phyloP scores from a whole-genome alignment of 1,140 invertebrate genomes.

The Eumaeus atala region DNA sequence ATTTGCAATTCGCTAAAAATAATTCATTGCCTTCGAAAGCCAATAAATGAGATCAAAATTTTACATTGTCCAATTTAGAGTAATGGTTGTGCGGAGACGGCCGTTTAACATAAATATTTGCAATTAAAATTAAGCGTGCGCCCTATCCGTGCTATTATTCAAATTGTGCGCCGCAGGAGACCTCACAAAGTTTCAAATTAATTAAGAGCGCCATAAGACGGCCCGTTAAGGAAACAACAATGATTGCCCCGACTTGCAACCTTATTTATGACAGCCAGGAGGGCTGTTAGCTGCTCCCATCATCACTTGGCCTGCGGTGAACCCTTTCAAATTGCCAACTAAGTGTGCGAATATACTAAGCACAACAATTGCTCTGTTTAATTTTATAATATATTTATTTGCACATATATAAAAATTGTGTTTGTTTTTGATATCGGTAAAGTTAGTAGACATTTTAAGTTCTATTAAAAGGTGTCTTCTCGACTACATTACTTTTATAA shows the following conservation, averaged over 20 bases:
- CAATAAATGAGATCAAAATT: too few species aligned
- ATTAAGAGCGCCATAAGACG: conserved; percentile 72
- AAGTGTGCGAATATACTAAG: conserved; percentile 42
- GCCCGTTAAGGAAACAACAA: conserved; percentile 71
- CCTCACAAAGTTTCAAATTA: conserved; percentile 73
- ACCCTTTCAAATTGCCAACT: conserved; percentile 36
- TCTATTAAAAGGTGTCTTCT: too few species aligned
- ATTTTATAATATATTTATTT: too few species aligned
- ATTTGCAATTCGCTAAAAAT: too few species aligned
- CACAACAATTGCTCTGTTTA: neutral
- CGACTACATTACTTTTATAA: too few species aligned
- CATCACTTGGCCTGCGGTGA: conserved; percentile 37
- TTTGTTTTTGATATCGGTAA: too few species aligned
- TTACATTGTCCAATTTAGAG: too few species aligned
- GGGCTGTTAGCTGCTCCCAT: conserved; percentile 49
- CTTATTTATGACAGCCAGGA: conserved; percentile 61
- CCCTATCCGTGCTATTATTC: conserved; percentile 71
- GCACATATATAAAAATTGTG: too few species aligned
- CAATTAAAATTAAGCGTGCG: conserved; percentile 70
- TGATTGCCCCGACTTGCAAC: conserved; percentile 45
- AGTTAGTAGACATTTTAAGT: too few species aligned
- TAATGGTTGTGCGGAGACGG: conserved; percentile 27
- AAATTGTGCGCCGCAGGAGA: conserved; percentile 70
- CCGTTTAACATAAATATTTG: conserved; percentile 73
- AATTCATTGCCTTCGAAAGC: too few species aligned